Percentiles rank a stretch among this genome's conserved stretches.
Evolutionary conservation across 2,113 vertebrate genomes (phyloP).

Genomic region (Zeus faber): DNA sequence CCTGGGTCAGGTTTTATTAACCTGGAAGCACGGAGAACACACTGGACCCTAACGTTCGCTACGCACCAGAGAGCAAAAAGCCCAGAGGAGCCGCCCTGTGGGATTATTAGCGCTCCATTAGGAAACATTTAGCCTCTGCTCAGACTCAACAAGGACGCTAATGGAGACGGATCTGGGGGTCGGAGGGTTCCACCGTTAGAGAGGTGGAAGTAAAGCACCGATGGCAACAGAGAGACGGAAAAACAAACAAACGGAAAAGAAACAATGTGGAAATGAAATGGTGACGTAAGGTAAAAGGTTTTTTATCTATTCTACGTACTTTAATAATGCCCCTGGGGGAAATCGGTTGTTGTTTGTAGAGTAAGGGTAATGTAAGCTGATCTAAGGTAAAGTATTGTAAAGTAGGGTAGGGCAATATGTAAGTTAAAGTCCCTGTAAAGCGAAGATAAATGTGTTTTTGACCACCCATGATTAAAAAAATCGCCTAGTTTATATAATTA

Average conservation of each 20-base stretch:
- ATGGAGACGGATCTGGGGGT: conserved; percentile 44
- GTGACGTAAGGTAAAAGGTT: no score
- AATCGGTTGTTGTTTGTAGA: no score
- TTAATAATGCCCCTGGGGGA: no score
- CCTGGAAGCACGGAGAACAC: not conserved
- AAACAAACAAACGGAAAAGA: not conserved
- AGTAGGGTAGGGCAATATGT: no score
- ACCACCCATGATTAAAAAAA: no score
- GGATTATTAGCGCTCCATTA: conserved; percentile 49
- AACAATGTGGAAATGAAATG: no score
- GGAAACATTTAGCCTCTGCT: conserved; percentile 39
- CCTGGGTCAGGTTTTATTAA: conserved; percentile 20
- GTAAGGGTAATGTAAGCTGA: no score
- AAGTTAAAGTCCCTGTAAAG: no score
- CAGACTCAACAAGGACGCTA: conserved; percentile 33
- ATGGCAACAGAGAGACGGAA: conserved; percentile 9
- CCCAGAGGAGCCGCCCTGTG: conserved; percentile 7
- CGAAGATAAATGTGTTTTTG: no score
- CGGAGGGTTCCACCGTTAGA: conserved; percentile 10
- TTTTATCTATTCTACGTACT: no score
- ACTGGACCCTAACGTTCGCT: conserved; percentile 8
- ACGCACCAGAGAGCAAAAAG: conserved; percentile 26
- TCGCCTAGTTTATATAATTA: no score
- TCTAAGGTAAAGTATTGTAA: no score
- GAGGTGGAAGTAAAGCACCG: not conserved